Evolutionary conservation across 2,113 vertebrate genomes (phyloP), one percentile per base, ranked within the genome.

Genomic region (Saguinus midas): DNA sequence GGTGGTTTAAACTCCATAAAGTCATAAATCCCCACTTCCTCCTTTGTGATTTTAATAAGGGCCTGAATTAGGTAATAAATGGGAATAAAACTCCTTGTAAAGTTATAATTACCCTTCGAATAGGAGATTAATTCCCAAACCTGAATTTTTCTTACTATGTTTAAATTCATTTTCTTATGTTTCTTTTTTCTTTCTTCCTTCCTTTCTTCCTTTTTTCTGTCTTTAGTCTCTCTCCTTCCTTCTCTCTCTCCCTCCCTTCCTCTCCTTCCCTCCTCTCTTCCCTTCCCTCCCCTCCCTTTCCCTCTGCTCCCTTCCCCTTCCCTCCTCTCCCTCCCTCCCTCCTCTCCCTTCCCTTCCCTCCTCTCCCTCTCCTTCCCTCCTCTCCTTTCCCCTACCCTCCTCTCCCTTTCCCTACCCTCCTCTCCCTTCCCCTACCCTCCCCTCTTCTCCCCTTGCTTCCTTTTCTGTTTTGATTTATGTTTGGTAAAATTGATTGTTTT

Each of bases 81-180:
- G 23, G 7, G 32, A 27, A 57, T 90, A 84, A 72, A 80, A 2
- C 23, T 90, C 29, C 50, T 43, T 80, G 55, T 66, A 84, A 87
- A 10, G 35, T 79, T 95, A 10, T 73, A 82, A n/a, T 75, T n/a
- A 80, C 3, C 57, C 43, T 93, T 79, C 83, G 37, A 94, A 50
- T 25, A 82, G 20, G 16, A 89, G 40, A 85, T 94, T 81, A 27
- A 78, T 85, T 94, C 81, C 45, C 40, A 86, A 88, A 29, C 18
- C 50, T 35, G 25, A 90, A 55, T 83, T 55, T 10, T 91, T 58
- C 40, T 90, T 43, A 4, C 11, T 88, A 2, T 57, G n/a, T 68
- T 90, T n/a, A 95, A 68, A 48, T 75, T 21, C 17, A 12, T 79
- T 95, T 75, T 66, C 27, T 66, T 88, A 12, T 11, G 12, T 66